Evolutionary conservation across 2,113 vertebrate genomes (phyloP).

Genomic region (Salvelinus alpinus): DNA sequence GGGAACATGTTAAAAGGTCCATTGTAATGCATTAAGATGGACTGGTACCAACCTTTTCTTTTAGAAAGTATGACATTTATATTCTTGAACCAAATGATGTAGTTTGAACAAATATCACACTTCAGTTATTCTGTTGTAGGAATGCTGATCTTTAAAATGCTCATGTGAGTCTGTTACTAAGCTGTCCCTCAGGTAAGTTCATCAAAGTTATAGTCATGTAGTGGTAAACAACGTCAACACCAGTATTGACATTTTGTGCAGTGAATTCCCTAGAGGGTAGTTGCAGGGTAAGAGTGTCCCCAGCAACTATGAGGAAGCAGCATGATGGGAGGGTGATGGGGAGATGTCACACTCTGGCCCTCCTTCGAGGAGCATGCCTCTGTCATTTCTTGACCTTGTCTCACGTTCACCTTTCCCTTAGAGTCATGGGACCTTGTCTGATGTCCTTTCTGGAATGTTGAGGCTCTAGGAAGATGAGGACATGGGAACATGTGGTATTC

Average conservation of each 20-base stretch:
- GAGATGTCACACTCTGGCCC: slow-evolving; percentile 12
- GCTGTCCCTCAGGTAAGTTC: slow-evolving; percentile 7
- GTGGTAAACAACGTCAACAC: neutral
- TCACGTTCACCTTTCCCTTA: slow-evolving; percentile 21
- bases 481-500: slow-evolving; percentile 31
- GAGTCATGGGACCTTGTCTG: neutral
- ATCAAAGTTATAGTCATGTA: neutral
- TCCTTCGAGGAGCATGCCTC: slow-evolving; percentile 11
- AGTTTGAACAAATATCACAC: neutral
- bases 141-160: slow-evolving; percentile 15
- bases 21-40: neutral
- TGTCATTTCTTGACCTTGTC: slow-evolving; percentile 14
- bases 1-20: neutral
- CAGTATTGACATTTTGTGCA: neutral
- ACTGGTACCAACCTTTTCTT: neutral
- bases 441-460: slow-evolving; percentile 26
- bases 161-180: slow-evolving; percentile 7
- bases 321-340: neutral
- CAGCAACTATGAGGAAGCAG: neutral
- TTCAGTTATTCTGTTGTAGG: neutral
- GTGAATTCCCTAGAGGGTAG: neutral
- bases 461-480: slow-evolving; percentile 31
- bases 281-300: neutral
- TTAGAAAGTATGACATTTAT: neutral
- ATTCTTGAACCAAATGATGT: neutral